A percentile compares a stretch with the other conserved stretches of the same genome.
These are phyloP conservation scores for Patella vulgata DNA, from an alignment of 1,140 invertebrate genomes.

Conservation along the genomic window DNA sequence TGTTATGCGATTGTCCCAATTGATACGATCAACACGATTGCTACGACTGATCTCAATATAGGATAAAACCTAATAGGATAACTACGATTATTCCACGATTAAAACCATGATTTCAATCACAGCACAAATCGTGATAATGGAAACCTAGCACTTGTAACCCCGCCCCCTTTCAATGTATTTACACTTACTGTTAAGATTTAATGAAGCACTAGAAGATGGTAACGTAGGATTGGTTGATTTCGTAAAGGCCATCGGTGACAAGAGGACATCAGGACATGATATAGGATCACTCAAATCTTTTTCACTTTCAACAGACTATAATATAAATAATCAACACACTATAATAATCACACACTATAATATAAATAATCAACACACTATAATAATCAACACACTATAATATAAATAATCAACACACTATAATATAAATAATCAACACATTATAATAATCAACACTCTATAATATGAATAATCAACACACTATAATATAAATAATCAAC, in stretches of 20 bases:
- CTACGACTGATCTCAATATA: too few species aligned
- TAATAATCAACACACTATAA: background rate
- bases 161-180: too few species aligned
- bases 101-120: too few species aligned
- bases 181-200: background rate
- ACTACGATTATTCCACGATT: too few species aligned
- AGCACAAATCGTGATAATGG: too few species aligned
- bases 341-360: background rate
- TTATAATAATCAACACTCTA: background rate
- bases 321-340: background rate
- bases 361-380: background rate
- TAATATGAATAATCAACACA: background rate
- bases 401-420: background rate
- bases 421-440: background rate
- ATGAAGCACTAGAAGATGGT: background rate
- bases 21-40: too few species aligned
- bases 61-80: too few species aligned
- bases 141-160: too few species aligned
- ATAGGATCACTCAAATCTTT: background rate
- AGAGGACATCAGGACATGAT: slow-evolving; percentile 37
- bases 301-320: background rate
- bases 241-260: slow-evolving; percentile 53
- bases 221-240: background rate
- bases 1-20: too few species aligned
- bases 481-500: background rate